Percentiles rank a stretch among this genome's conserved stretches.
Evolutionary conservation across 2,113 vertebrate genomes (phyloP).

Genomic region (Gnathonemus echidnorhynchus): DNA sequence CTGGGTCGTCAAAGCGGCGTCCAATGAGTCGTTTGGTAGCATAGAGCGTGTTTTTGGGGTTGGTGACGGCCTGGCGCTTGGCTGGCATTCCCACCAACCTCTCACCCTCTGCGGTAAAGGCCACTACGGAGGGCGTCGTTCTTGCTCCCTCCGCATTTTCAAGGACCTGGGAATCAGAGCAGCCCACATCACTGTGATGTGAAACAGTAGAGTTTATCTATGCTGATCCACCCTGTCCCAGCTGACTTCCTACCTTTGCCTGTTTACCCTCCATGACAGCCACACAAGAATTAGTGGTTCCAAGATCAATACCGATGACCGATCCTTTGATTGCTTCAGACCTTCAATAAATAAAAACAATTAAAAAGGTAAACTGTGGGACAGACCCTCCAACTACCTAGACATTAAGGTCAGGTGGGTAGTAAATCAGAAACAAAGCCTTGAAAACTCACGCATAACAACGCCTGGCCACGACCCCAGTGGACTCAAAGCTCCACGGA

Average conservation of each 20-base stretch:
- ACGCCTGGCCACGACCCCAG: constrained; percentile 68
- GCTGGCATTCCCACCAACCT: constrained; percentile 94
- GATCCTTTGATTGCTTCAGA: constrained; percentile 91
- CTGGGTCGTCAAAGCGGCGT: constrained; percentile 81
- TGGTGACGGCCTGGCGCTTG: constrained; percentile 91
- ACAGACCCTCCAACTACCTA: neutral
- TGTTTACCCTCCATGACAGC: constrained; percentile 98
- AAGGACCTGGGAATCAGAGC: constrained; percentile 66
- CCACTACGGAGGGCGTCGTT: constrained; percentile 90
- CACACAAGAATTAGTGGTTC: constrained; percentile 98
- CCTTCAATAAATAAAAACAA: constrained; percentile 46
- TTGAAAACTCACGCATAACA: constrained; percentile 77
- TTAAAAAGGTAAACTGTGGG: neutral
- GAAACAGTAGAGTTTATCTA: neutral
- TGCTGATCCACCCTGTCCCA: neutral
- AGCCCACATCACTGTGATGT: neutral
- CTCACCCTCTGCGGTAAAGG: constrained; percentile 83
- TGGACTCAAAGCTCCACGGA: constrained; percentile 67
- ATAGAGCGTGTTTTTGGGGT: constrained; percentile 93
- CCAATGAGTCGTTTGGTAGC: constrained; percentile 96
- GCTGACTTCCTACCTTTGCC: constrained; percentile 71
- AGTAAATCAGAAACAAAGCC: neutral
- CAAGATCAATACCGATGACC: constrained; percentile 93
- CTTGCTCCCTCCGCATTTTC: constrained; percentile 93
- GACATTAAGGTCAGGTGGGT: neutral